Base-by-base conservation (phyloP, 2,113 vertebrate species). In the Planiliza haematocheilus region DNA sequence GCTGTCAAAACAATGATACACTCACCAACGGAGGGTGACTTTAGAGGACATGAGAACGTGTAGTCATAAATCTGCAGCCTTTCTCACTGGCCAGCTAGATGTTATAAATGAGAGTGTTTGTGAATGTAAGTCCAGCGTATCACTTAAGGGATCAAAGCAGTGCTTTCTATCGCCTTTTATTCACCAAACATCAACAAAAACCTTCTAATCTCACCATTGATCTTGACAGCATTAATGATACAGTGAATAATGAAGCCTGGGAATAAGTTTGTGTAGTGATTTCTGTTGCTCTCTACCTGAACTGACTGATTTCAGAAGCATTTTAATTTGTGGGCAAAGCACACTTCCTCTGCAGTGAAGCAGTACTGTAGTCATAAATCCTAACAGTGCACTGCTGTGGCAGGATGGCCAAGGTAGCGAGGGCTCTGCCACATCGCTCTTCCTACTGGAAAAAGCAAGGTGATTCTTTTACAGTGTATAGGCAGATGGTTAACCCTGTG, bases 11-110 rank as follows among this genome's bases (percentile, higher is more conserved):
- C 16, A 53, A 45, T 64, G 42, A 79, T 56, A 48, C 20, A 58
- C 34, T 67, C 48, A 7, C 12, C 45, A 4, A 13, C 45, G 62
- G 20, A 61, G 70, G 59, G 52, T 9, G 49, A 72, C 34, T 14
- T 58, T 10, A 38, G 67, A 67, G 77, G 74, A 78, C 82, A 43
- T 34, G 38, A 17, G 10, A 2, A 10, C 55, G 16, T 7, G 12
- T 12, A 11, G 55, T 8, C 37, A 43, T 85, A 75, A 83, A 83
- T 76, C 64, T 67, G 46, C 43, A 41, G 50, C 14, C 16, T 50
- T 49, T 69, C 56, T 55, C 58, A 55, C 24, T 70, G n/a, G 39
- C 10, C 53, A 16, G 49, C 38, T 50, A 1, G 7, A 37, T 60
- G 56, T 61, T 48, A 34, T 66, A 63, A 53, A 55, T 42, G 61